Percentiles rank a stretch among this genome's conserved stretches.
Conservation (phyloP, 2,797 vertebrate genomes). For the Mallotus villosus region DNA sequence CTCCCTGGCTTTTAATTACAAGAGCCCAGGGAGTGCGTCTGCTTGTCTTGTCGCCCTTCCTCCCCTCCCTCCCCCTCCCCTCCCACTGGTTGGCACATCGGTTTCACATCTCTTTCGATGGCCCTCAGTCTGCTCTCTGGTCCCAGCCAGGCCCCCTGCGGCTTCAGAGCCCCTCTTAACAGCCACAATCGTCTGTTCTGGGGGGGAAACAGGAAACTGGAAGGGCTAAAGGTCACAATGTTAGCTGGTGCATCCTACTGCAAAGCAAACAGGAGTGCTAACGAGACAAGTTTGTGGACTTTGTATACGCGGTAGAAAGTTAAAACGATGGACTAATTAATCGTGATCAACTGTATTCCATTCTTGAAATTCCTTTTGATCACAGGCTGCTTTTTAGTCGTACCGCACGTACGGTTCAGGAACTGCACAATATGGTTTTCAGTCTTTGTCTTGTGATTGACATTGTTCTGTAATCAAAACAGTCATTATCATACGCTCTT, state of each 20-base stretch:
- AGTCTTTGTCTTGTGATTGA: not conserved
- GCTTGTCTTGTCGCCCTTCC: conserved; percentile 32
- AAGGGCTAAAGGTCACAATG: no score
- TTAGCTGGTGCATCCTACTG: not conserved
- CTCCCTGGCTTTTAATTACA: conserved; percentile 66
- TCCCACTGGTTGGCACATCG: conserved; percentile 33
- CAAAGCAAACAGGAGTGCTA: not conserved
- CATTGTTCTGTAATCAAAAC: not conserved
- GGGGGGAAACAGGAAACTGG: no score
- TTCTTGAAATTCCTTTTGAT: no score
- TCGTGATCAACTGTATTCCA: no score
- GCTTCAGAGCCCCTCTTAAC: no score
- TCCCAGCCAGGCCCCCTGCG: no score
- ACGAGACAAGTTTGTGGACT: no score
- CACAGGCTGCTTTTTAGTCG: not conserved
- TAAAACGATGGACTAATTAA: no score
- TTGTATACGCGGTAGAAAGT: no score
- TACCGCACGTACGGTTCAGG: not conserved
- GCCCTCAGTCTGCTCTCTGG: conserved; percentile 25
- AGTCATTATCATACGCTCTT: not conserved
- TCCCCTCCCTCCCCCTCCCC: not conserved
- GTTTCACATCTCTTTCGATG: conserved; percentile 24
- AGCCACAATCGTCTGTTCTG: no score
- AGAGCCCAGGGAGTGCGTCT: conserved; percentile 32
- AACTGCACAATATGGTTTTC: not conserved